Evolutionary conservation across 2,113 vertebrate genomes (phyloP), one percentile per base, ranked within the genome.

Genomic region (Athene cunicularia): DNA sequence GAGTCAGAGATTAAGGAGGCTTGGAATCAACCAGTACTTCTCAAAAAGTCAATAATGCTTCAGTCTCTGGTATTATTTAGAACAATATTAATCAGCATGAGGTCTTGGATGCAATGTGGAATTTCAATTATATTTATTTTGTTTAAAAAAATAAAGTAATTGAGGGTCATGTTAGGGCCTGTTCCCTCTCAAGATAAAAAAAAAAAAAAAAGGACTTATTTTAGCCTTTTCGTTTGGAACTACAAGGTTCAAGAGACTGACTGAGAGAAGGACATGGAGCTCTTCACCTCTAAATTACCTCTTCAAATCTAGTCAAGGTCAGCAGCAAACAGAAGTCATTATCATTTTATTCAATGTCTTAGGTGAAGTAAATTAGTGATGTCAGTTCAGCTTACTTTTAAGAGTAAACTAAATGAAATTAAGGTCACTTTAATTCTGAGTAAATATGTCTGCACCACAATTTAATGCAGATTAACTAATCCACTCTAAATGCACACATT

Each of bases 101-200:
- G 86, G 86, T 87, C 87, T 95, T 96, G 71, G 82, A 95, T 89
- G 63, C 79, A 81, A 41, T 64, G 74, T 88, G 80, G 96, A 96
- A 95, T 96, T 94, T 91, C 20, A 95, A 73, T 90, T 62, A 39
- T 75, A 30, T 35, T 92, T 95, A 47, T 86, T 35, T 70, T 59
- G 37, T n/a, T 72, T 9, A 33, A 66, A 75, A 88, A 86, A 71
- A 30, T 4, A 26, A 87, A 49, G n/a, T 53, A 82, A 91, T n/a
- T 75, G 80, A 86, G 39, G 52, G 80, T 88, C 88, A 79, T 95
- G 95, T 95, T 93, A 62, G 66, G 60, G n/a, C 97, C 67, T 96
- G 96, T 95, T 95, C 90, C 17, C 47, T 41, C 73, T 88, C 53
- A 86, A 82, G 66, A 95, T 80, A 33, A 60, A 55, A 53, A 52